Evolutionary conservation across 2,888 invertebrate genomes (phyloP).

Genomic region (Amphipoea oculea): DNA sequence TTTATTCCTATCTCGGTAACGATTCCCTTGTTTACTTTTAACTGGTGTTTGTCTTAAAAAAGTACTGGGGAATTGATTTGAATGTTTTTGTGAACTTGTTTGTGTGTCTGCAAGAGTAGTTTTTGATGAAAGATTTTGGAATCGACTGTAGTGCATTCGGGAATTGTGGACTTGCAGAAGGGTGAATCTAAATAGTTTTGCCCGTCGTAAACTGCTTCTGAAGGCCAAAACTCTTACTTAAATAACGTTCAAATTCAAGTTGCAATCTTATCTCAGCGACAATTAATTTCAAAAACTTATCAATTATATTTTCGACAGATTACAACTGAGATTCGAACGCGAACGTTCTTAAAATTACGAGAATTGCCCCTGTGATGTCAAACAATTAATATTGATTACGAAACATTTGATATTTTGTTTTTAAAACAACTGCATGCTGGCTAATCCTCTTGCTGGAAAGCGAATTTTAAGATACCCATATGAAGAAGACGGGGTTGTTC

Average conservation of each 20-base stretch:
- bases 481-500: not conserved
- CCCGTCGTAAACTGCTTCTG: not conserved
- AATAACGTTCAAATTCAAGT: not conserved
- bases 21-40: conserved; percentile 54
- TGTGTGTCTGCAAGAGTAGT: not conserved
- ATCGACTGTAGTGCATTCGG: not conserved
- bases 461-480: not conserved
- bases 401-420: not conserved
- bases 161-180: not conserved
- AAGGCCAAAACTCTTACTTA: not conserved
- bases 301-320: not conserved
- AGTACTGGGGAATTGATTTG: conserved; percentile 33
- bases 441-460: too few species aligned
- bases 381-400: not conserved
- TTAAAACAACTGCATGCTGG: not conserved
- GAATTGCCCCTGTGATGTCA: too few species aligned
- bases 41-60: conserved; percentile 41
- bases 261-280: not conserved
- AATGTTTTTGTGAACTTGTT: conserved; percentile 19
- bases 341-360: not conserved
- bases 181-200: not conserved
- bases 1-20: conserved; percentile 46
- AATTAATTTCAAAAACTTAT: not conserved
- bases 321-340: not conserved
- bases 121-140: conserved; percentile 30